Percentiles rank a stretch among this genome's conserved stretches.
Conservation (phyloP, 2,113 vertebrate genomes). For the Atractosteus spatula region DNA sequence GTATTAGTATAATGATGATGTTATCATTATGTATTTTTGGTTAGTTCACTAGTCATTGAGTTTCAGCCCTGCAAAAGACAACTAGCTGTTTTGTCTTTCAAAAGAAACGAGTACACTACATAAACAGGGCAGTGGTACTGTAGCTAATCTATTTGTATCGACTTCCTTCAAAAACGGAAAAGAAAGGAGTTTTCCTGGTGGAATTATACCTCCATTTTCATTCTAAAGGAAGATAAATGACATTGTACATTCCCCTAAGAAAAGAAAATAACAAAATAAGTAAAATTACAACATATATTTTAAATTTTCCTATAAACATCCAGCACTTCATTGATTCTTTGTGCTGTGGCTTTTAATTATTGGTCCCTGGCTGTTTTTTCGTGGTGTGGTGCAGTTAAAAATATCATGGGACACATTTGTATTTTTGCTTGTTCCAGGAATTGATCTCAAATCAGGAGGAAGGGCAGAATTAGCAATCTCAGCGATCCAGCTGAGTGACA, state of each 20-base stretch:
- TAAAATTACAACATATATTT: too few relatives aligned
- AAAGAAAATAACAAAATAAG: too few relatives aligned
- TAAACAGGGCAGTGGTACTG: too few relatives aligned
- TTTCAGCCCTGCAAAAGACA: too few relatives aligned
- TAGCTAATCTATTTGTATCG: background rate
- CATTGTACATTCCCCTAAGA: background rate
- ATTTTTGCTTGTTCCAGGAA: background rate
- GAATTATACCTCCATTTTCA: background rate
- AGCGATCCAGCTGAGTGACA: conserved; percentile 2
- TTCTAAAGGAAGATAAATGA: background rate
- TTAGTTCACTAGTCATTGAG: too few relatives aligned
- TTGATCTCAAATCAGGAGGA: conserved; percentile 5
- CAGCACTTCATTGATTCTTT: too few relatives aligned
- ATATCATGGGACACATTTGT: background rate
- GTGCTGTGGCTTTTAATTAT: too few relatives aligned
- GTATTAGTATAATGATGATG: too few relatives aligned
- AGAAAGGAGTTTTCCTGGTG: background rate
- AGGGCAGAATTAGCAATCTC: background rate
- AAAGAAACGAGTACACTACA: too few relatives aligned
- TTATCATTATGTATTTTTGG: too few relatives aligned
- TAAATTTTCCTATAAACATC: too few relatives aligned
- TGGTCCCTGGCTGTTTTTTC: background rate
- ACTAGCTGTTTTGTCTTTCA: too few relatives aligned
- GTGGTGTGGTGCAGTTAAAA: background rate
- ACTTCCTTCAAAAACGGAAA: background rate